Percentiles rank a stretch among this genome's conserved stretches.
These are phyloP conservation scores for Phthorimaea operculella DNA, from an alignment of 1,140 invertebrate genomes.

Conservation along the genomic window DNA sequence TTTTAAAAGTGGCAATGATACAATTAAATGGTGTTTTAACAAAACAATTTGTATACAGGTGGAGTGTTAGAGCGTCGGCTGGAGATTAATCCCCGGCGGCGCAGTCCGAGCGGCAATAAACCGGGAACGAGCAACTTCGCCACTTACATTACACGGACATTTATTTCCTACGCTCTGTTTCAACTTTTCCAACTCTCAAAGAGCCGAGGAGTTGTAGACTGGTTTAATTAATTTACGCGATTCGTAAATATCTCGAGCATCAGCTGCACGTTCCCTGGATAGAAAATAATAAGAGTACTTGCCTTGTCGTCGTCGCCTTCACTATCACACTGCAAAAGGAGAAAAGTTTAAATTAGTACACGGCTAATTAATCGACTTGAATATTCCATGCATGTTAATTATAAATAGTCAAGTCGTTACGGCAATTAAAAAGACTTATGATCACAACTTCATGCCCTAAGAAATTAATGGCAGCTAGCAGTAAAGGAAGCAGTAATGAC, in stretches of 20 bases:
- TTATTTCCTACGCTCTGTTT: slow-evolving; percentile 49
- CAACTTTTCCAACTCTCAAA: slow-evolving; percentile 43
- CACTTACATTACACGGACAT: slow-evolving; percentile 58
- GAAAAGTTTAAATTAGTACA: slow-evolving; percentile 43
- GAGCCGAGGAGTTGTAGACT: slow-evolving; percentile 30
- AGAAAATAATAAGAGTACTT: slow-evolving; percentile 53
- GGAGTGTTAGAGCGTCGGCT: slow-evolving; percentile 26
- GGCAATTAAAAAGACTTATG: not conserved
- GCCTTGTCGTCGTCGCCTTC: slow-evolving; percentile 89
- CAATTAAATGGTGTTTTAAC: too few species aligned
- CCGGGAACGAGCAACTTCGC: slow-evolving; percentile 50
- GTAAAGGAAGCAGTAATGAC: not conserved
- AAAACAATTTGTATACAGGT: slow-evolving; percentile 55
- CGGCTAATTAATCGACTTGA: slow-evolving; percentile 3
- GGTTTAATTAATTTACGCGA: slow-evolving; percentile 51
- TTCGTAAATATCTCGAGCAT: slow-evolving; percentile 29
- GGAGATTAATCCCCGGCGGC: slow-evolving; percentile 43
- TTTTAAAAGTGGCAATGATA: too few species aligned
- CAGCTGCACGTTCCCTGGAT: slow-evolving; percentile 17
- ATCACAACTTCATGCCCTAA: not conserved
- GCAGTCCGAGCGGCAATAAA: slow-evolving; percentile 41
- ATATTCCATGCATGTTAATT: not conserved
- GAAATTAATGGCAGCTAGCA: not conserved
- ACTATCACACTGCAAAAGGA: slow-evolving; percentile 87
- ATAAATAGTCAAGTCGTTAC: not conserved